A percentile compares a stretch with the other conserved stretches of the same genome.
phyloP scores from a whole-genome alignment of 2,888 invertebrate species.

The Lissocephala sabroskyi region DNA sequence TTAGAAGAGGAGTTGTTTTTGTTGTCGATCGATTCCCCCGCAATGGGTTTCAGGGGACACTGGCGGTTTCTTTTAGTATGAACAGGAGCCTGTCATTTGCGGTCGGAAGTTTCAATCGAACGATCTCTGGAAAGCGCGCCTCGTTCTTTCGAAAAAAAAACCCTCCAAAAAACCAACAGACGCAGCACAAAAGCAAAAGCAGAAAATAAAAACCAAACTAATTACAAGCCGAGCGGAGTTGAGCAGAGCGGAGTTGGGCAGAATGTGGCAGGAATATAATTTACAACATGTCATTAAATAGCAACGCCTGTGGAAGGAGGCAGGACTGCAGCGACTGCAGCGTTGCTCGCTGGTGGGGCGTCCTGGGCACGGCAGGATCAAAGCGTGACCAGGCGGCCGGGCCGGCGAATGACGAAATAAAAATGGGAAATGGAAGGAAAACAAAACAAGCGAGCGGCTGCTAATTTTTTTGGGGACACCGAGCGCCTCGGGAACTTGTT shows the following conservation, averaged over 20 bases:
- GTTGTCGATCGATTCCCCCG: too few species aligned
- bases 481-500: conserved; percentile 32
- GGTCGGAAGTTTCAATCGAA: too few species aligned
- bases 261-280: conserved; percentile 33
- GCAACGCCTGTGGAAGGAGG: conserved; percentile 46
- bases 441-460: conserved; percentile 18
- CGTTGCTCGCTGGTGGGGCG: neutral
- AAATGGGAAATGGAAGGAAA: conserved; percentile 22
- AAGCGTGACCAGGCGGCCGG: conserved; percentile 52
- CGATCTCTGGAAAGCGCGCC: too few species aligned
- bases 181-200: conserved; percentile 8
- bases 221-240: too few species aligned
- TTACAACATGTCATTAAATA: conserved; percentile 62
- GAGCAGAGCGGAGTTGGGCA: too few species aligned
- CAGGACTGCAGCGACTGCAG: conserved; percentile 3
- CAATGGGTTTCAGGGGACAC: too few species aligned
- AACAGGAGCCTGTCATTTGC: too few species aligned
- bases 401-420: too few species aligned
- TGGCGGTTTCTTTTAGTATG: too few species aligned
- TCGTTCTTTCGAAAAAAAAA: too few species aligned
- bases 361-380: conserved; percentile 46
- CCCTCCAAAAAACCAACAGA: conserved; percentile 6
- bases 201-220: conserved; percentile 17
- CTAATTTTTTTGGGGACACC: conserved; percentile 18
- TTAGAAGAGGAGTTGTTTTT: too few species aligned